Percentiles rank a stretch among this genome's conserved stretches.
phyloP scores from a whole-genome alignment of 2,797 vertebrate genomes.

The Bovichtus diacanthus region DNA sequence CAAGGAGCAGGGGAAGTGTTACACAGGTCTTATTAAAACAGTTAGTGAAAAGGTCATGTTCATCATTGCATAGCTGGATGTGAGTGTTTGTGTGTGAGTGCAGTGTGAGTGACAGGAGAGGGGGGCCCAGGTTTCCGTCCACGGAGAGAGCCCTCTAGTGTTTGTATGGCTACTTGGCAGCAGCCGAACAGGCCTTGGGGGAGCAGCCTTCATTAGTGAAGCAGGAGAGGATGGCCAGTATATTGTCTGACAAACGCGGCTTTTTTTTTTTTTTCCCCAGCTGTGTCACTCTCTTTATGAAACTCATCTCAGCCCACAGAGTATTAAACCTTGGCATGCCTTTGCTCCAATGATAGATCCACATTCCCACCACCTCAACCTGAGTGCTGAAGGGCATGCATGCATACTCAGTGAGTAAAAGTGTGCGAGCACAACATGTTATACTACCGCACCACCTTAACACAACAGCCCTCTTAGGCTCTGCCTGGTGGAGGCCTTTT shows the following conservation, averaged over 20 bases:
- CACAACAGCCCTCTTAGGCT: conserved; percentile 27
- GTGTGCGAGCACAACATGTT: conserved; percentile 7
- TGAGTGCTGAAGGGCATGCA: neutral
- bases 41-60: conserved; percentile 63
- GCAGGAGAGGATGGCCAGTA: conserved; percentile 35
- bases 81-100: conserved; percentile 18
- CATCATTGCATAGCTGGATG: conserved; percentile 40
- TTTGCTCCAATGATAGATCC: conserved; percentile 2
- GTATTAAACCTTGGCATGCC: neutral
- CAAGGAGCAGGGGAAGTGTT: conserved; percentile 8
- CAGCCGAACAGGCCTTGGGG: conserved; percentile 32
- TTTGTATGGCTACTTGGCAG: conserved; percentile 82
- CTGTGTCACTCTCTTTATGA: conserved; percentile 23
- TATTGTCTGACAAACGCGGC: conserved; percentile 22
- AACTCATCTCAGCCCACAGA: conserved; percentile 26
- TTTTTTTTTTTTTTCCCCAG: conserved; percentile 1
- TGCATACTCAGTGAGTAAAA: neutral
- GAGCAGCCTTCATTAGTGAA: conserved; percentile 41
- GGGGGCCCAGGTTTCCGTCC: conserved; percentile 46
- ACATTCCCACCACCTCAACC: neutral
- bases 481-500: conserved; percentile 56
- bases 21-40: conserved; percentile 51
- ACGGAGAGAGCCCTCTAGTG: conserved; percentile 93
- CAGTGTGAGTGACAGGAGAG: conserved; percentile 62
- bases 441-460: conserved; percentile 19